phyloP scores from a whole-genome alignment of 2,888 invertebrate species.

The Eupithecia pulchellata region DNA sequence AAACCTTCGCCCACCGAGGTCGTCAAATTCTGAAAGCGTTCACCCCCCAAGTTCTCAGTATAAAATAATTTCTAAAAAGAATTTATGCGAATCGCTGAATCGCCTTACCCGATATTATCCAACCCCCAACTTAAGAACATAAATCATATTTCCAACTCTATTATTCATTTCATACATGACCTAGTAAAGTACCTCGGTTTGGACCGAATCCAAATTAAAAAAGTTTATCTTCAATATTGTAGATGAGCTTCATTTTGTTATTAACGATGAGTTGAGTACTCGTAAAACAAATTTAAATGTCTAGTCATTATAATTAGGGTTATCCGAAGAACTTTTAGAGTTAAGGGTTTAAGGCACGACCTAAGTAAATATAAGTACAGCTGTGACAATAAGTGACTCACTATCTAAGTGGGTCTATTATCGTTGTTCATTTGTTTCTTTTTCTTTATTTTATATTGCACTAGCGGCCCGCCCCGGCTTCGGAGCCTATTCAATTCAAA shows the following conservation, averaged over 20 bases:
- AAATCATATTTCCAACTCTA: constrained; percentile 1
- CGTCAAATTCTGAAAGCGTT: constrained; percentile 6
- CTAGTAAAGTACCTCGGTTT: background rate
- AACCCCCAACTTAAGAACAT: constrained; percentile 2
- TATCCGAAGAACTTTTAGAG: too few species aligned
- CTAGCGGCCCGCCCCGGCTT: too few species aligned
- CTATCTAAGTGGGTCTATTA: too few species aligned
- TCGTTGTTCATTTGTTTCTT: too few species aligned
- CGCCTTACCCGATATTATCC: background rate
- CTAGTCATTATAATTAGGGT: background rate
- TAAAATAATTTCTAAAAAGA: background rate
- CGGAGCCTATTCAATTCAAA: too few species aligned
- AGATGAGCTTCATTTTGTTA: background rate
- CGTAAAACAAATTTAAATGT: background rate
- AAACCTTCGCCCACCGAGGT: too few species aligned
- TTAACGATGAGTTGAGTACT: background rate
- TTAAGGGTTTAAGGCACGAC: too few species aligned
- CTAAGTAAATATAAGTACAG: too few species aligned
- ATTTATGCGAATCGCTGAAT: constrained; percentile 6
- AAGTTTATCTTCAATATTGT: constrained; percentile 1
- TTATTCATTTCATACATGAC: background rate
- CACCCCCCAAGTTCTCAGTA: background rate
- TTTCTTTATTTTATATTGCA: too few species aligned
- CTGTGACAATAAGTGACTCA: too few species aligned
- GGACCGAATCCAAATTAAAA: constrained; percentile 3